Percentiles rank a stretch among this genome's conserved stretches.
These are phyloP conservation scores for Cheilosia impressa DNA, from an alignment of 2,888 invertebrate species.

Conservation along the genomic window DNA sequence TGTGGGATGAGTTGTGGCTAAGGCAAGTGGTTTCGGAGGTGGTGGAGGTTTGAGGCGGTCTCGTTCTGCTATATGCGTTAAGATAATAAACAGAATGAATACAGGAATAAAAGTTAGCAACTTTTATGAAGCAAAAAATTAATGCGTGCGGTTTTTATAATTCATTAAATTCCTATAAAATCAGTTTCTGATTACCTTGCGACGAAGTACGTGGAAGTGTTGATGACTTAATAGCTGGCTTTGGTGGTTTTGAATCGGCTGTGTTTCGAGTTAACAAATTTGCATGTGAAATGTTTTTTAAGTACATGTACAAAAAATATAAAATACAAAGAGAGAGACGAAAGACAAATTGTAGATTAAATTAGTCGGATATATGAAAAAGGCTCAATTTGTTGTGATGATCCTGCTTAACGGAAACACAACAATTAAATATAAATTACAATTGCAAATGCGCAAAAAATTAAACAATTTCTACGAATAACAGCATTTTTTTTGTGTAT, in stretches of 20 bases:
- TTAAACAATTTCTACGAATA: too few species aligned
- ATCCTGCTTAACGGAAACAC: too few species aligned
- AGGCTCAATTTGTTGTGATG: conserved; percentile 17
- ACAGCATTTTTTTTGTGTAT: too few species aligned
- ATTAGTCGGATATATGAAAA: conserved; percentile 19
- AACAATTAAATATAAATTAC: too few species aligned
- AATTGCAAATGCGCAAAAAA: too few species aligned
- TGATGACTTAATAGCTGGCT: conserved; percentile 98
- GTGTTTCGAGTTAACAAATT: conserved; percentile 76
- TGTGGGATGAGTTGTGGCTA: conserved; percentile 86
- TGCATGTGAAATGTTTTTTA: conserved; percentile 58
- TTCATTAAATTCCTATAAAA: conserved; percentile 29
- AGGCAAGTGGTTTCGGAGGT: conserved; percentile 92
- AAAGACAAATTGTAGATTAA: conserved; percentile 47
- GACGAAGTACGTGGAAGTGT: conserved; percentile 96
- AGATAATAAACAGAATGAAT: conserved; percentile 11
- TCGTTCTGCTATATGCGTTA: conserved; percentile 85
- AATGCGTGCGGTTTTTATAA: conserved; percentile 30
- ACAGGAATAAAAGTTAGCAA: conserved; percentile 8
- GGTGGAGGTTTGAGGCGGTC: conserved; percentile 95
- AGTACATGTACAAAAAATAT: conserved; percentile 56
- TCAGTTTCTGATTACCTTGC: conserved; percentile 90
- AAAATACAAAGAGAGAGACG: conserved; percentile 33
- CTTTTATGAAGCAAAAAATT: conserved; percentile 35
- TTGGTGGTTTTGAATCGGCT: conserved; percentile 97